Evolutionary conservation across 2,797 vertebrate species (phyloP).

Genomic region (Sphenopsis melanotis): DNA sequence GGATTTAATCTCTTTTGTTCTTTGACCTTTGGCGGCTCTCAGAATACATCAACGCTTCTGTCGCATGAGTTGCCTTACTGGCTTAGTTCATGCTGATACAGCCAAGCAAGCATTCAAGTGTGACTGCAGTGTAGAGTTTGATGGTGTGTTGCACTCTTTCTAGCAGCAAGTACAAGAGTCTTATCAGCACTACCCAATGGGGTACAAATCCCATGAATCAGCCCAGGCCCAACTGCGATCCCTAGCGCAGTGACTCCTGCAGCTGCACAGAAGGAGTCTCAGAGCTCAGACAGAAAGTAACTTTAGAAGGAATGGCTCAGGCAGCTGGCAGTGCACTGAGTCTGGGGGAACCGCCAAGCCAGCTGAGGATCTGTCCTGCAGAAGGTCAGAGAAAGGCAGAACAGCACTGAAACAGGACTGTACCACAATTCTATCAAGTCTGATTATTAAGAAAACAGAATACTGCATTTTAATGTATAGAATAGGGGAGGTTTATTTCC

Average conservation of each 20-base stretch:
- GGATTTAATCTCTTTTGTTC: constrained; percentile 74
- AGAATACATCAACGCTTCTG: constrained; percentile 56
- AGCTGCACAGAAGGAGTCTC: neutral
- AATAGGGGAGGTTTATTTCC: neutral
- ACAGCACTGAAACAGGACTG: neutral
- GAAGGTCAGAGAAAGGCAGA: neutral
- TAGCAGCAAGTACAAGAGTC: neutral
- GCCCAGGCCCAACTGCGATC: neutral
- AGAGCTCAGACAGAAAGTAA: neutral
- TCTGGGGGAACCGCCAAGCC: accelerated
- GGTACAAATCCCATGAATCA: neutral
- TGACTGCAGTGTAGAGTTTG: neutral
- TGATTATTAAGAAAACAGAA: neutral
- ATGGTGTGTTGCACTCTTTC: neutral
- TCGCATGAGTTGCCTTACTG: constrained; percentile 58
- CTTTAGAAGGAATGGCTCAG: neutral
- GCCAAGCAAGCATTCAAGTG: constrained; percentile 36
- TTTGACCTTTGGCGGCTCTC: constrained; percentile 65
- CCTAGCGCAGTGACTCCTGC: neutral
- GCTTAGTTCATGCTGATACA: constrained; percentile 51
- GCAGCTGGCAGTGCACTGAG: neutral
- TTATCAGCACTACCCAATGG: neutral
- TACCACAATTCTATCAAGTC: neutral
- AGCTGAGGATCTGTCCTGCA: neutral
- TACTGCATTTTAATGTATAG: neutral